Base-by-base conservation (phyloP, 2,888 invertebrate genomes). In the Listrodromus nycthemerus region DNA sequence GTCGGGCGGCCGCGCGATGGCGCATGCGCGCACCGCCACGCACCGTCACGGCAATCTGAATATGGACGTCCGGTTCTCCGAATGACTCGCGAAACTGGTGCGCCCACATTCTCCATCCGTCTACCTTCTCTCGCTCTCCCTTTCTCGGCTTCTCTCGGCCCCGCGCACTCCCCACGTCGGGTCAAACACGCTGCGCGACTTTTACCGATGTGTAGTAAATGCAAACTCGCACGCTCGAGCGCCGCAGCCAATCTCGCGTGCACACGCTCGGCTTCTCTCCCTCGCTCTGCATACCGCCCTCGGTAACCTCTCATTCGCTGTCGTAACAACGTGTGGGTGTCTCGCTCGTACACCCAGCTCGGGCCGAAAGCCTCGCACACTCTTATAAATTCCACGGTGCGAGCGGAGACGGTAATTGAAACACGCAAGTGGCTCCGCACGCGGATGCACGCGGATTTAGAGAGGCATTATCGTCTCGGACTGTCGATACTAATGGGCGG, bases 71-170 rank as follows among this genome's bases (percentile, higher is more conserved):
- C 81, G 83, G 85, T 88, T 89, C 85, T 79, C 80, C 89, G 84
- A 90, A 90, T 89, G 88, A 90, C 87, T 89, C 87, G 88, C 86
- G 85, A 90, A 91, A 91, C 90, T 90, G 88, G 90, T 90, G 89
- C 89, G 90, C 91, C 91, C 91, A 91, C 90, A 91, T 91, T 90
- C 89, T 88, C 87, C 66, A 69, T 61, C 84, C 81, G 71, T 80
- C 80, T 73, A 55, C n/a, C 45, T 30, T n/a, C 61, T 45, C 50
- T 69, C 37, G 24, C 24, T 69, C 45, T 30, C 19, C 69, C 37
- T 55, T 50, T 65, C 66, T 50, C 52, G 19, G 1, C 33, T 1
- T 33, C 37, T 10, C 10, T 10, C 37, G 37, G 1, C 16, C 30
- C 7, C 63, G 19, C 65, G 33, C 2, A 52, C 69, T n/a, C 37